Evolutionary conservation across 2,113 vertebrate genomes (phyloP).

Genomic region (Danionella cerebrum): DNA sequence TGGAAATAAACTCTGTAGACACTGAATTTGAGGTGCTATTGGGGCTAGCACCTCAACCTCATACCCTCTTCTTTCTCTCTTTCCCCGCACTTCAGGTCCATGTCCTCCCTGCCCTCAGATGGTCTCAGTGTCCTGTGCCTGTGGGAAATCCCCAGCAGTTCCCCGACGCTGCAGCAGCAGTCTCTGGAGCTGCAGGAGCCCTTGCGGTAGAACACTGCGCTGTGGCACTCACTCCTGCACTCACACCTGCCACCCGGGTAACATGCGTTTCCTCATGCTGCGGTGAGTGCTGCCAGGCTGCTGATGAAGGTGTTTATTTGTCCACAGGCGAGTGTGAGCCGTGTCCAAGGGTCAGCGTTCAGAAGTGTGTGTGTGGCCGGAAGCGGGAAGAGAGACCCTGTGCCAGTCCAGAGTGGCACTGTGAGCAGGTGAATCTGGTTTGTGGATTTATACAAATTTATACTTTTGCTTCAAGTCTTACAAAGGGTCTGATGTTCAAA

Average conservation of each 20-base stretch:
- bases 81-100: slow-evolving; percentile 65
- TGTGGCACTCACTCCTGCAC: slow-evolving; percentile 83
- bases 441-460: too few species aligned
- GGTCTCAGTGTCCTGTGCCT: slow-evolving; percentile 82
- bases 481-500: too few species aligned
- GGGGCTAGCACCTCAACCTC: too few species aligned
- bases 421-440: slow-evolving; percentile 63
- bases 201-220: slow-evolving; percentile 64
- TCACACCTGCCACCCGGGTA: slow-evolving; percentile 76
- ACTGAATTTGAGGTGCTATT: too few species aligned
- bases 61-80: not conserved
- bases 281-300: too few species aligned
- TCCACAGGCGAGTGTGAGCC: slow-evolving; percentile 76
- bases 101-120: slow-evolving; percentile 96
- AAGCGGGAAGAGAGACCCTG: slow-evolving; percentile 75
- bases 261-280: too few species aligned
- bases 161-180: slow-evolving; percentile 89
- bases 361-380: slow-evolving; percentile 81
- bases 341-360: slow-evolving; percentile 82
- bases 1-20: too few species aligned
- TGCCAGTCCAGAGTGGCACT: slow-evolving; percentile 82
- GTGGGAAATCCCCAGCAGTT: slow-evolving; percentile 78
- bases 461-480: too few species aligned
- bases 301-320: not conserved
- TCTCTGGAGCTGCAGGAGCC: slow-evolving; percentile 78